Evolutionary conservation across 2,797 vertebrate species (phyloP).

Genomic region (Neopelma chrysocephalum): DNA sequence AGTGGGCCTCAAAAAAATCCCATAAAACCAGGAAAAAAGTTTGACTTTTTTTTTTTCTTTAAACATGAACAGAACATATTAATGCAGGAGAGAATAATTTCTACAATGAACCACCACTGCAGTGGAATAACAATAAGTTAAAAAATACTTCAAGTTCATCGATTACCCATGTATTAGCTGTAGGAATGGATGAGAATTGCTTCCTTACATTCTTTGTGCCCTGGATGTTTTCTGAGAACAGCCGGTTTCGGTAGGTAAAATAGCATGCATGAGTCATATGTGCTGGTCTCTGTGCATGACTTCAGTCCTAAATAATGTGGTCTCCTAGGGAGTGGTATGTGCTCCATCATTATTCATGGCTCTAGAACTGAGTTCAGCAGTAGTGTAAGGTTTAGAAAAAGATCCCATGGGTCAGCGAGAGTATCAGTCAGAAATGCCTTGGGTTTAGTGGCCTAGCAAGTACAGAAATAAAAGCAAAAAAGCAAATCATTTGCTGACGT

Average conservation of each 20-base stretch:
- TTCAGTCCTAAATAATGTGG: background rate
- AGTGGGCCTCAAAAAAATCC: background rate
- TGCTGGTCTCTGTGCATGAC: background rate
- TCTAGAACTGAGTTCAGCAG: background rate
- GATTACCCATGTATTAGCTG: background rate
- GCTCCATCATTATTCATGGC: background rate
- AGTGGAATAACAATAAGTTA: background rate
- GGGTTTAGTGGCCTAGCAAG: background rate
- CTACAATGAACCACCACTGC: background rate
- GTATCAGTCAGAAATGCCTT: background rate
- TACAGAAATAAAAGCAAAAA: background rate
- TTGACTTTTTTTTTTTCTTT: background rate
- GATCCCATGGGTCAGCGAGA: background rate
- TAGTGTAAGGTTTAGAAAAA: background rate
- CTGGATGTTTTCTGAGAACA: background rate
- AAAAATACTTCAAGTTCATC: background rate
- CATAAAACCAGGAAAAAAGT: background rate
- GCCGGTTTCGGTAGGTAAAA: background rate
- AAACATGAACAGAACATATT: background rate
- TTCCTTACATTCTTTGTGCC: background rate
- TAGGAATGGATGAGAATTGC: background rate
- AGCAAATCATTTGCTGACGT: background rate
- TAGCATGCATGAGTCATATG: rapidly evolving
- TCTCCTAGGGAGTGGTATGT: background rate
- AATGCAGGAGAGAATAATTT: background rate